Evolutionary conservation across 2,888 invertebrate genomes (phyloP), one percentile per base, ranked within the genome.

Genomic region (Nymphalis urticae): DNA sequence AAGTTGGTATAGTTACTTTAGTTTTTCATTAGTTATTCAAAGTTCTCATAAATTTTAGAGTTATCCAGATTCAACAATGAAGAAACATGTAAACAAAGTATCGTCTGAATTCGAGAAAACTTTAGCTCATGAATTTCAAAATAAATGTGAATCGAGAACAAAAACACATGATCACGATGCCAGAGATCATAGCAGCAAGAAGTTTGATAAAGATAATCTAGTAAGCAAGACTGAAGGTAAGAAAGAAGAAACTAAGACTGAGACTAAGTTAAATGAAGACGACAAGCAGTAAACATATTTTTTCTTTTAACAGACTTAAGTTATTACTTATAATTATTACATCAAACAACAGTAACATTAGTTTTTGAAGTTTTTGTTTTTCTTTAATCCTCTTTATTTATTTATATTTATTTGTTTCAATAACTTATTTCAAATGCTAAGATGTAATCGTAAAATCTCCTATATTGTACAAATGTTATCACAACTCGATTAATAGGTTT

Each of bases 31-130:
- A 36, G 17, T 13, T 6, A 50, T 24, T 10, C 36, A 58, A 53
- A n/a, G 17, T 50, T 48, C 16, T 58, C 17, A 27, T 59, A 63
- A 67, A 56, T 84, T 85, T 32, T 78, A 93, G 93, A 88, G 81
- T 56, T 90, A 87, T 78, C 92, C 92, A 48, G 93, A 93, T 76
- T 62, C 84, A 17, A 74, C 76, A 2, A 90, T 93, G 90, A 93
- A 92, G 76, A 89, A 86, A 74, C 90, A 88, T 77, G 83, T 92
- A 0, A 88, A 86, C 74, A 93, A 89, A 85, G 79, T 92, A n/a
- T 86, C 92, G 7, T 77, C 83, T 24, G 92, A 92, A 66, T 93
- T 93, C 71, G 93, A 93, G 73, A 92, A 87, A 75, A 81, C 89
- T 75, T 77, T 92, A 48, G 85, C 78, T 68, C 90, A 92, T 68